Percentiles rank a stretch among this genome's conserved stretches.
phyloP scores from a whole-genome alignment of 64 coral and sea anemone species.

The Cladopsammia gracilis region DNA sequence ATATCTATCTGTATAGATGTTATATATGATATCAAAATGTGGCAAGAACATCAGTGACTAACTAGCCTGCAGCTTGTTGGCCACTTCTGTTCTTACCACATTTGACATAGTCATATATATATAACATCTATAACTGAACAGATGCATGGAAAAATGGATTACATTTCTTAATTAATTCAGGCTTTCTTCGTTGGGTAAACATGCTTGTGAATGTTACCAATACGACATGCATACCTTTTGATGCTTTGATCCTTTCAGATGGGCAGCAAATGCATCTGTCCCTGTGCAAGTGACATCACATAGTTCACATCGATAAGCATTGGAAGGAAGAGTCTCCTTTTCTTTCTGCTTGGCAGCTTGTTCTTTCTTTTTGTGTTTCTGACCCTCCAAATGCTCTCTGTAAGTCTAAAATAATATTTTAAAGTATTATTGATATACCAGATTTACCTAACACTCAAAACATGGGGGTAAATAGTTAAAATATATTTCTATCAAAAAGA shows the following conservation, averaged over 20 bases:
- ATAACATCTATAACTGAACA: no score
- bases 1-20: no score
- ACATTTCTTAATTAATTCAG: neutral
- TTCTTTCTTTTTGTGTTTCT: conserved; percentile 99
- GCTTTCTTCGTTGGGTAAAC: neutral
- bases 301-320: conserved; percentile 92
- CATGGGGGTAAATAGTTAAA: no score
- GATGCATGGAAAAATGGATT: no score
- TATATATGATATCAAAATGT: no score
- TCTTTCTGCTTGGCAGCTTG: conserved; percentile 88
- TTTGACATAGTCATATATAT: no score
- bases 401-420: conserved; percentile 80
- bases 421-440: no score
- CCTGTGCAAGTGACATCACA: conserved; percentile 98
- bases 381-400: conserved; percentile 98
- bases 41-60: no score
- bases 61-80: no score
- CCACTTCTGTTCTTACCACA: no score
- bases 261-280: conserved; percentile 93
- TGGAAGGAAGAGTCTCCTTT: conserved; percentile 53
- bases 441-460: no score
- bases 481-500: no score
- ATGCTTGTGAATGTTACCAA: neutral
- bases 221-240: conserved; percentile 75
- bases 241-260: conserved; percentile 99